Evolutionary conservation across 2,888 invertebrate genomes (phyloP), one percentile per base, ranked within the genome.

Genomic region (Tridacna crocea): DNA sequence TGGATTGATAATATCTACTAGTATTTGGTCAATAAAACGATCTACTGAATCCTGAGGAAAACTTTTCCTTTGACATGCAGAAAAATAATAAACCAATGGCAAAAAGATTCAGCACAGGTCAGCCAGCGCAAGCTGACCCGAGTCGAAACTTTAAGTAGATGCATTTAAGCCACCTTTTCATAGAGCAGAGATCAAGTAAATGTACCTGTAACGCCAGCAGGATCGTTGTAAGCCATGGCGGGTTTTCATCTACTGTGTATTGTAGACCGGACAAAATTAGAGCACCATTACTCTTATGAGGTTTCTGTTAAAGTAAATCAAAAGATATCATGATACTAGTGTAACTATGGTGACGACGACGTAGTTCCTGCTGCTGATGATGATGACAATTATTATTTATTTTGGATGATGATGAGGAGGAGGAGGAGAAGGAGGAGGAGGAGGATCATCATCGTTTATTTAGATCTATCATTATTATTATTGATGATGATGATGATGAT

Each of bases 201-300:
- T 61, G 3, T 93, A 97, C 97, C 96, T 97, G 97, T 75, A 97
- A 95, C 10, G 97, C 97, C 95, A 98, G 96, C 90, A 97, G 96
- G 87, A 97, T 96, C 89, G 97, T 97, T 26, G 97, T 95, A 92
- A 97, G 97, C 97, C 97, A 97, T 0, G 97, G 96, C 0, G 97
- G 97, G 46, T 95, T 95, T 91, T 97, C 97, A 84, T 97, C 97
- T 82, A 97, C 96, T 75, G 96, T 97, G 92, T 97, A 97, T 0
- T 88, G 88, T 66, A 92, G 77, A n/a, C 88, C 89, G 0, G 85
- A 79, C 48, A 88, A 60, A 55, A 87, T 84, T 2, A 78, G 72
- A 3, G 79, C 58, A 0, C 66, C 55, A n/a, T 70, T 48, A 3
- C 19, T 22, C 4, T 12, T n/a, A 12, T 12, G 11, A 24, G 48